Evolutionary conservation across 2,888 invertebrate genomes (phyloP).

Genomic region (Trileptium ribeirensis): DNA sequence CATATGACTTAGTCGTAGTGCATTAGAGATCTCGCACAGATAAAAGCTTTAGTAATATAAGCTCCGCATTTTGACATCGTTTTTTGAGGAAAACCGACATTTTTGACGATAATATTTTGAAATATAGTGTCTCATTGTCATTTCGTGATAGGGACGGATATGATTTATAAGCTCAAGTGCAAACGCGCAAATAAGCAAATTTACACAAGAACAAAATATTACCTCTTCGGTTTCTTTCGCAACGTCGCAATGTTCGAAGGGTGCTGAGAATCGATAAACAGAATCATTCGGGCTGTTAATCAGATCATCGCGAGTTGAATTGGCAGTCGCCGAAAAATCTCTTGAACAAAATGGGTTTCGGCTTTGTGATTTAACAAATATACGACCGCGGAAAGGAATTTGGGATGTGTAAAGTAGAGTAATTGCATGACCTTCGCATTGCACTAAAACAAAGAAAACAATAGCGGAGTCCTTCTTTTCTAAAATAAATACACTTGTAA

Average conservation of each 20-base stretch:
- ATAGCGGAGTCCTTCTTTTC: no score
- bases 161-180: no score
- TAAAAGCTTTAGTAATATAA: no score
- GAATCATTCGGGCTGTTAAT: neutral
- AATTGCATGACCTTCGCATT: constrained; percentile 45
- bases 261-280: constrained; percentile 42
- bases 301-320: neutral
- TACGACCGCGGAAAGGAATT: constrained; percentile 42
- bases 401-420: constrained; percentile 41
- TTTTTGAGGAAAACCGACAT: no score
- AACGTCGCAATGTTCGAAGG: constrained; percentile 46
- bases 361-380: constrained; percentile 46
- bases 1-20: no score
- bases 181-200: no score
- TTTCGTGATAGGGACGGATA: no score
- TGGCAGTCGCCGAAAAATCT: constrained; percentile 17
- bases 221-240: constrained; percentile 40
- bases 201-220: constrained; percentile 14
- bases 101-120: no score
- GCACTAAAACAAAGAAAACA: constrained; percentile 37
- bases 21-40: no score
- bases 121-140: no score
- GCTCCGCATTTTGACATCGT: no score
- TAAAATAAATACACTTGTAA: no score
- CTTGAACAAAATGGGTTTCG: constrained; percentile 47